Conservation (phyloP, 2,888 invertebrate genomes). For the Thereva nobilitata region DNA sequence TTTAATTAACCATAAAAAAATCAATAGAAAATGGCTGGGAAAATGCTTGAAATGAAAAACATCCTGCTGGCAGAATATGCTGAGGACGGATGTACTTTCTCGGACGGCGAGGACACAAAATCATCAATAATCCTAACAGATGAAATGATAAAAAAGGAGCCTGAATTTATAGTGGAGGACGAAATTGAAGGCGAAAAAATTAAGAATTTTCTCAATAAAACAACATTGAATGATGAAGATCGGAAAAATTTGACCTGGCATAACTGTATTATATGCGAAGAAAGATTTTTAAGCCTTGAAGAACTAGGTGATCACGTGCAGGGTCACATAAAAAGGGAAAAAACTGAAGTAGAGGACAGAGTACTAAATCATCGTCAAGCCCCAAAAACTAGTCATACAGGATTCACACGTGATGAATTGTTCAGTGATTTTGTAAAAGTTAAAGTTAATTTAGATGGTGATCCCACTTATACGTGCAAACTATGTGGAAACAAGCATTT, state of each 20-base stretch:
- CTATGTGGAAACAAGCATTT: slow-evolving; percentile 34
- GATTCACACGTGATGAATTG: slow-evolving; percentile 36
- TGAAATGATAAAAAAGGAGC: slow-evolving; percentile 39
- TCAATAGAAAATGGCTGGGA: slow-evolving; percentile 39
- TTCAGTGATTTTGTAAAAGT: slow-evolving; percentile 38
- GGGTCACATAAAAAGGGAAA: slow-evolving; percentile 34
- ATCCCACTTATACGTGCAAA: slow-evolving; percentile 37
- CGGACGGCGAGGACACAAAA: slow-evolving; percentile 17
- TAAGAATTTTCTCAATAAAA: slow-evolving; percentile 25
- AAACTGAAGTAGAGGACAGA: neutral
- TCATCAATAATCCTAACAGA: slow-evolving; percentile 33
- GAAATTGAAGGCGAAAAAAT: slow-evolving; percentile 35
- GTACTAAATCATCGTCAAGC: slow-evolving; percentile 10
- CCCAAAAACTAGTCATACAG: slow-evolving; percentile 35
- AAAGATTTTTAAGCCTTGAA: slow-evolving; percentile 36
- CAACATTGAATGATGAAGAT: slow-evolving; percentile 22
- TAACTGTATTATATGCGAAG: slow-evolving; percentile 39
- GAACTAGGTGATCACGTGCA: slow-evolving; percentile 36
- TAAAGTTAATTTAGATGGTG: slow-evolving; percentile 33
- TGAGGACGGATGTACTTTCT: slow-evolving; percentile 36
- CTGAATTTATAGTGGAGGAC: slow-evolving; percentile 39
- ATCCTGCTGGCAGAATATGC: slow-evolving; percentile 37
- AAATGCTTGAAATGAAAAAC: slow-evolving; percentile 41
- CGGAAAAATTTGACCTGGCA: slow-evolving; percentile 36
- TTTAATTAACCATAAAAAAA: slow-evolving; percentile 13